Evolutionary conservation across 1,140 invertebrate genomes (phyloP).

Genomic region (Ephestia elutella): DNA sequence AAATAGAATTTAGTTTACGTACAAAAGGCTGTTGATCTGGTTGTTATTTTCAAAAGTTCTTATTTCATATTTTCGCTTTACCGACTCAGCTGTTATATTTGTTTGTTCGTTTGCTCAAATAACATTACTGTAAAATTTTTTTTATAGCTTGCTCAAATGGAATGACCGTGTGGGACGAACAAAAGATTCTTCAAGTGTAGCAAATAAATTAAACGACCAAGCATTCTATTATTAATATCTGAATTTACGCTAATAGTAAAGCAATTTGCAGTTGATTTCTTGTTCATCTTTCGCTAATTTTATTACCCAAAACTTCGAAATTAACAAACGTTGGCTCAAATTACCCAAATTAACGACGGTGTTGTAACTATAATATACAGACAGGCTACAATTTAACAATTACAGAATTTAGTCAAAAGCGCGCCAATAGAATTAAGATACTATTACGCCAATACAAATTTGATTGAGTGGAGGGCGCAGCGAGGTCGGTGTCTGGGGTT

Average conservation of each 20-base stretch:
- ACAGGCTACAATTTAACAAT: conserved; percentile 63
- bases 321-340: conserved; percentile 24
- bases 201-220: not conserved
- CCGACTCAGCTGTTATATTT: too few relatives aligned
- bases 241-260: not conserved
- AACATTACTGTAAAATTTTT: not conserved
- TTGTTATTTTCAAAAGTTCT: conserved; percentile 9
- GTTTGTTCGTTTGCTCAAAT: not conserved
- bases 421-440: conserved; percentile 71
- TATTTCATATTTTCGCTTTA: not conserved
- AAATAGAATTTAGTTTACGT: conserved; percentile 27
- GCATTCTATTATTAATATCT: conserved; percentile 5
- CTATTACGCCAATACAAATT: conserved; percentile 70
- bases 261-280: not conserved
- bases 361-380: conserved; percentile 21
- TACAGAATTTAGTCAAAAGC: conserved; percentile 56
- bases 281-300: not conserved
- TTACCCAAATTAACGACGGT: conserved; percentile 23
- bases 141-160: not conserved
- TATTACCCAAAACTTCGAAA: not conserved
- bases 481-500: not conserved
- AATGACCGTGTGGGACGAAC: not conserved
- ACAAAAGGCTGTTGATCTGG: conserved; percentile 25
- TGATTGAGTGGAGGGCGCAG: conserved; percentile 55
- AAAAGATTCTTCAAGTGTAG: too few relatives aligned